Evolutionary conservation across 2,113 vertebrate species (phyloP), one percentile per base, ranked within the genome.

Genomic region (Proterorhinus semilunaris): DNA sequence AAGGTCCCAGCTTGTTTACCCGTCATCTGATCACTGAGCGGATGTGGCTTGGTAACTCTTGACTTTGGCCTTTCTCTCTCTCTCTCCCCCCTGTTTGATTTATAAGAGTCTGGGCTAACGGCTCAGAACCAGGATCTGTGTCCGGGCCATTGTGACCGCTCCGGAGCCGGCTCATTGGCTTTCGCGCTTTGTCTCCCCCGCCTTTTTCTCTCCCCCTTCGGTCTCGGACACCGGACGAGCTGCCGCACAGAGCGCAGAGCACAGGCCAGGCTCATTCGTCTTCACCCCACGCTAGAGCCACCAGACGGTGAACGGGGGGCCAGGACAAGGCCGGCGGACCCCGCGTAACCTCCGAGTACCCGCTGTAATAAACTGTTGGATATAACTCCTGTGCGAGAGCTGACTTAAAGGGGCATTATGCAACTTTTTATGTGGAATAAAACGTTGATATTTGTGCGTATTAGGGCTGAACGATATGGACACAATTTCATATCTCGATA

Each of bases 111-210:
- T 83, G 80, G 81, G 80, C 82, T 90, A 91, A 92, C 90, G 88
- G 87, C 84, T 76, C 88, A 88, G 83, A 89, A 89, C 88, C 83
- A 62, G 86, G 88, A 87, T 85, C 83, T 85, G 85, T 91, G 89
- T 91, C 86, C 81, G 78, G 81, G 73, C 74, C 73, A 81, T 87
- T 86, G 83, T 88, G 90, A 88, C 84, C 86, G 81, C 82, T 79
- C 78, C 55, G 48, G 82, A 77, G 79, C 79, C 59, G 89, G 74
- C 88, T 92, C 89, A 88, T 90, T 90, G 86, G 86, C 71, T 80
- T 17, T 53, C 8, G n/a, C 52, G 4, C 52, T 17, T 21, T 15
- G 9, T 55, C 52, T 17, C 52, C 10, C 5, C 27, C 9, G 17
- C 12, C n/a, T 9, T 7, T 16, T 17, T 9, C 16, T 8, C 1